phyloP scores from a whole-genome alignment of 2,888 invertebrate species.

The Resseliella maxima region DNA sequence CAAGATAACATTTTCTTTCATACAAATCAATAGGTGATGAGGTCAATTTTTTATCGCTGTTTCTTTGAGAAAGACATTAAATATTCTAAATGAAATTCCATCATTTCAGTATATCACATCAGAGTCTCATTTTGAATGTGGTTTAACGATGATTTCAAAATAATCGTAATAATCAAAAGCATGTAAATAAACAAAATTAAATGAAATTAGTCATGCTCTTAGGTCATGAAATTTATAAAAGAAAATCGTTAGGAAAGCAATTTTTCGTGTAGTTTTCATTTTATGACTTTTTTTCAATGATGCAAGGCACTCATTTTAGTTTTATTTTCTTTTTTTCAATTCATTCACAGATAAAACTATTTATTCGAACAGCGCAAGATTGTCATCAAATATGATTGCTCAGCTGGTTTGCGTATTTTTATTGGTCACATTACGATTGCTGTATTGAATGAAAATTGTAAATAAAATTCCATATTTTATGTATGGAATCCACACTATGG shows the following conservation, averaged over 20 bases:
- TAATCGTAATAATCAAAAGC: too few species aligned
- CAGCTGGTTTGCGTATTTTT: conserved; percentile 10
- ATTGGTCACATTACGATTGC: not conserved
- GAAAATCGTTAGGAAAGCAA: too few species aligned
- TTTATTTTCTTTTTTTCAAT: not conserved
- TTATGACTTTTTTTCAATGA: not conserved
- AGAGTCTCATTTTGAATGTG: not conserved
- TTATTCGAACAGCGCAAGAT: not conserved
- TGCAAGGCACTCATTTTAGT: not conserved
- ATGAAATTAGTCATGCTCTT: too few species aligned
- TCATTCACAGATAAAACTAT: not conserved
- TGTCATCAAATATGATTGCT: not conserved
- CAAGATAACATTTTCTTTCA: not conserved
- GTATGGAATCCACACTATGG: not conserved
- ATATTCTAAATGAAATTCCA: not conserved
- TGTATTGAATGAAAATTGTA: not conserved
- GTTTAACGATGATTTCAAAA: not conserved
- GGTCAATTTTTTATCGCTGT: not conserved
- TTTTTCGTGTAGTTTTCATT: not conserved
- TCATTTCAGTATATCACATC: not conserved
- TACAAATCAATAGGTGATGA: not conserved
- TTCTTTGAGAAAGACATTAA: not conserved
- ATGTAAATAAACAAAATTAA: too few species aligned
- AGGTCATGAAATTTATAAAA: too few species aligned
- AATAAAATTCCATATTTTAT: not conserved